phyloP scores from a whole-genome alignment of 2,888 invertebrate species.

The Willowsia nigromaculata region DNA sequence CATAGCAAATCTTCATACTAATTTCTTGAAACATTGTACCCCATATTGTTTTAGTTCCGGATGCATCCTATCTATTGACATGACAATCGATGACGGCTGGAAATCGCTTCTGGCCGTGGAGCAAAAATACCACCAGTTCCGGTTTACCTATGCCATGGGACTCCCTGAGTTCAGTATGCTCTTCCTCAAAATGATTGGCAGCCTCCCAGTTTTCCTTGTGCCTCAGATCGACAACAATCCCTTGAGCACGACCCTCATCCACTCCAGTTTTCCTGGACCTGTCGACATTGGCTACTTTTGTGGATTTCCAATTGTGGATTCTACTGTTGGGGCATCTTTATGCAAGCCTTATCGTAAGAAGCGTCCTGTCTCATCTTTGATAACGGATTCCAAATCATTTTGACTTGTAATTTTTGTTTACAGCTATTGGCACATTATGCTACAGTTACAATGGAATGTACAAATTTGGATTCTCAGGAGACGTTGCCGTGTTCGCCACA shows the following conservation, averaged over 20 bases:
- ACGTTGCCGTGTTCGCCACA: background rate
- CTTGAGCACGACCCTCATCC: constrained; percentile 11
- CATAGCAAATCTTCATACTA: too few relatives aligned
- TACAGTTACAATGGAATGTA: constrained; percentile 48
- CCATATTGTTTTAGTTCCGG: constrained; percentile 42
- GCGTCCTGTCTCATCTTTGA: too few relatives aligned
- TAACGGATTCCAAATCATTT: too few relatives aligned
- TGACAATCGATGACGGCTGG: constrained; percentile 2
- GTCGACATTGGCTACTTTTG: constrained; percentile 24
- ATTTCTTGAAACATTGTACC: too few relatives aligned
- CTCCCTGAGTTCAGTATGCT: constrained; percentile 48
- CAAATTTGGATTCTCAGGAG: constrained; percentile 33
- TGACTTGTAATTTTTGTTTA: background rate
- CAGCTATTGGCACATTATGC: constrained; percentile 33
- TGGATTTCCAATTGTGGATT: constrained; percentile 51
- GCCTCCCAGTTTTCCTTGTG: constrained; percentile 28
- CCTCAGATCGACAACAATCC: constrained; percentile 38
- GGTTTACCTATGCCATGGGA: background rate
- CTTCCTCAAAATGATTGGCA: constrained; percentile 27
- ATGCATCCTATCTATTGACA: constrained; percentile 38
- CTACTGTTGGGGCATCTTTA: constrained; percentile 34
- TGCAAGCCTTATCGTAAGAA: constrained; percentile 56
- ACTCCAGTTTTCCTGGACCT: constrained; percentile 57
- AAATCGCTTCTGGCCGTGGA: constrained; percentile 10
- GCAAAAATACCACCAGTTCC: constrained; percentile 6